phyloP scores from a whole-genome alignment of 1,140 invertebrate species.

The Drosophila obscura region DNA sequence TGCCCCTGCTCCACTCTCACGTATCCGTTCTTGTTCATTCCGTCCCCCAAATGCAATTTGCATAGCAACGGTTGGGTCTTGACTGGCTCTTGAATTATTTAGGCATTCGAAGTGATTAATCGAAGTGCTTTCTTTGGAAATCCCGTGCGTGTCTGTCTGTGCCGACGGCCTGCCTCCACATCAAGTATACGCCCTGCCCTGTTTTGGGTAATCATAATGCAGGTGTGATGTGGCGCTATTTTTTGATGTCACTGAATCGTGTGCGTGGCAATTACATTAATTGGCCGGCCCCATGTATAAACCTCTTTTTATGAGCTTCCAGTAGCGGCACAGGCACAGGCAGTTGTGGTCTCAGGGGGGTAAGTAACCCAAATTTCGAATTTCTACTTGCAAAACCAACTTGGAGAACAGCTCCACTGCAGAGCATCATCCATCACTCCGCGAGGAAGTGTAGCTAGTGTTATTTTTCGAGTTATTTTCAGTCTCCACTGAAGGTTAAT shows the following conservation, averaged over 20 bases:
- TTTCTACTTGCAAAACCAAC: background rate
- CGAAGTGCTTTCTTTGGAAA: conserved; percentile 60
- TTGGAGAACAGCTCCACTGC: background rate
- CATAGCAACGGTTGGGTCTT: conserved; percentile 45
- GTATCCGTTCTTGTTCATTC: conserved; percentile 18
- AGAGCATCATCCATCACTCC: conserved; percentile 1
- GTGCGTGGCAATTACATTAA: conserved; percentile 61
- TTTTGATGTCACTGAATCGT: conserved; percentile 5
- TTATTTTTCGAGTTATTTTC: conserved; percentile 50
- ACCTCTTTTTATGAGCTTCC: conserved; percentile 30
- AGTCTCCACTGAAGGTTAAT: conserved; percentile 47
- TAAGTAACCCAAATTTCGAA: conserved; percentile 35
- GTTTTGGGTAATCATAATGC: conserved; percentile 42
- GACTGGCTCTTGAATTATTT: conserved; percentile 54
- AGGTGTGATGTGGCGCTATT: conserved; percentile 31
- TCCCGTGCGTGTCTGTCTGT: conserved; percentile 35
- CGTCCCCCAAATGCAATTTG: conserved; percentile 47
- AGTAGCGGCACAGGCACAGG: background rate
- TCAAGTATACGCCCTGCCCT: conserved; percentile 48
- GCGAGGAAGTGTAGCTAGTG: conserved; percentile 34
- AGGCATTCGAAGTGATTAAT: conserved; percentile 69
- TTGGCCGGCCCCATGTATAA: conserved; percentile 35
- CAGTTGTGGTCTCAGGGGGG: conserved; percentile 18
- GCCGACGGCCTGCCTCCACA: conserved; percentile 18
- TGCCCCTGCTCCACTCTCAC: no score